Conservation (phyloP, 2,797 vertebrate genomes). For the Sebastolobus alascanus region DNA sequence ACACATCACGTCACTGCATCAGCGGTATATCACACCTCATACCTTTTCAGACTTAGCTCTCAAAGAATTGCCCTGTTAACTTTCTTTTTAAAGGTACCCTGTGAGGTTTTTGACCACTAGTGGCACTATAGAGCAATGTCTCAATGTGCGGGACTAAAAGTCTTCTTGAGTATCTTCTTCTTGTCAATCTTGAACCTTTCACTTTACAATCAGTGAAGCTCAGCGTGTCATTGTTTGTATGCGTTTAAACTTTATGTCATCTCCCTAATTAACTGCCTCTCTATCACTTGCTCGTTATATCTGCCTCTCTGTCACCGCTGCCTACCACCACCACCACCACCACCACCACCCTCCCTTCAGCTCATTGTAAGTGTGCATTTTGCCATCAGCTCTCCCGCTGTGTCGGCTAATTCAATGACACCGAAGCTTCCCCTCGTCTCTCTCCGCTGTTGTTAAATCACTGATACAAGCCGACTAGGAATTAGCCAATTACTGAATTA, state of each 20-base stretch:
- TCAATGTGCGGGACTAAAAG: not conserved
- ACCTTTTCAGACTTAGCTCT: too few species aligned
- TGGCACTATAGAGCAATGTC: too few species aligned
- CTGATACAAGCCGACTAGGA: constrained; percentile 62
- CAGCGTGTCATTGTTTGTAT: not conserved
- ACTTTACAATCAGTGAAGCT: not conserved
- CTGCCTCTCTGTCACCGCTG: not conserved
- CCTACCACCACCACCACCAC: too few species aligned
- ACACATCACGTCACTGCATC: not conserved
- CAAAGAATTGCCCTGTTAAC: too few species aligned
- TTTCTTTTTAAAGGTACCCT: too few species aligned
- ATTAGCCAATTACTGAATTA: constrained; percentile 67
- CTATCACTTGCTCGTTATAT: constrained; percentile 10
- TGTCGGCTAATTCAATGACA: constrained; percentile 44
- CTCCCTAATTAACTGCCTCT: constrained; percentile 11
- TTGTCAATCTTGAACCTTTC: not conserved
- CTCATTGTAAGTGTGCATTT: constrained; percentile 1
- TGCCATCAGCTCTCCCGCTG: constrained; percentile 26
- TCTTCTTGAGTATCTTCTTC: not conserved
- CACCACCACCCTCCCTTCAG: not conserved
- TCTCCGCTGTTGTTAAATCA: constrained; percentile 57
- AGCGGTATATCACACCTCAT: too few species aligned
- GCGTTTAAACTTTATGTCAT: not conserved
- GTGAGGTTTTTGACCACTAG: too few species aligned
- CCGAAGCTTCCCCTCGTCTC: constrained; percentile 44